phyloP scores from a whole-genome alignment of 2,113 vertebrate genomes.

The Camelus dromedarius region DNA sequence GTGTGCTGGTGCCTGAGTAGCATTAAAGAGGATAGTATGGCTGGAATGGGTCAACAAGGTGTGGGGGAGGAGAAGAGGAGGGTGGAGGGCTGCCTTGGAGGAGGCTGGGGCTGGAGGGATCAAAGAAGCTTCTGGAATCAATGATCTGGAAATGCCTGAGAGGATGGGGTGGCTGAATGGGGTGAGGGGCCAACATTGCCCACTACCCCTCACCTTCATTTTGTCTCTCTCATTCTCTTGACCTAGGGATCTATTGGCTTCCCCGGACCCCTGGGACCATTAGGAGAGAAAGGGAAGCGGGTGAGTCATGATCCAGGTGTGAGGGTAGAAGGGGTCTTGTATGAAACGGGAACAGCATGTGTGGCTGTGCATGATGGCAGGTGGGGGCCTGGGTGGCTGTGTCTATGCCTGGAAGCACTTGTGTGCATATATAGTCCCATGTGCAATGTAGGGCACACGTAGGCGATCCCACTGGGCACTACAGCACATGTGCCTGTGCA shows the following conservation, averaged over 20 bases:
- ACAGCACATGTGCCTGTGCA: rapidly evolving
- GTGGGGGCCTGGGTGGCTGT: too few species aligned
- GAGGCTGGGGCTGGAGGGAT: neutral
- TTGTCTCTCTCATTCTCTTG: slow-evolving; percentile 29
- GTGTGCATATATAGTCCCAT: rapidly evolving
- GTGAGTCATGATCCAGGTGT: slow-evolving; percentile 84
- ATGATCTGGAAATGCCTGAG: neutral
- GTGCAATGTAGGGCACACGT: neutral
- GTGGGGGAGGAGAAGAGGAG: neutral
- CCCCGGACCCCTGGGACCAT: slow-evolving; percentile 87
- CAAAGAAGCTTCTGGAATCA: neutral
- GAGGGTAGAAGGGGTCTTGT: neutral
- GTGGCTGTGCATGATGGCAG: rapidly evolving
- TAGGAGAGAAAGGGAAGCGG: slow-evolving; percentile 95
- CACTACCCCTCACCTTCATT: neutral
- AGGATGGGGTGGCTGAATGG: neutral
- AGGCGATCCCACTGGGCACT: neutral
- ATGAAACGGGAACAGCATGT: neutral
- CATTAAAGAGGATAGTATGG: neutral
- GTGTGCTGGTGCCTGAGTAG: rapidly evolving
- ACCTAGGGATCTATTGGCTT: slow-evolving; percentile 93
- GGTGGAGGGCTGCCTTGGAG: neutral
- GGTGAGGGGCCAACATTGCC: neutral
- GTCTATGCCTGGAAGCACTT: neutral
- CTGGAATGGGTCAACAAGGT: neutral